Percentiles rank a stretch among this genome's conserved stretches.
Conservation (phyloP, 2,113 vertebrate genomes). For the Fregetta grallaria region DNA sequence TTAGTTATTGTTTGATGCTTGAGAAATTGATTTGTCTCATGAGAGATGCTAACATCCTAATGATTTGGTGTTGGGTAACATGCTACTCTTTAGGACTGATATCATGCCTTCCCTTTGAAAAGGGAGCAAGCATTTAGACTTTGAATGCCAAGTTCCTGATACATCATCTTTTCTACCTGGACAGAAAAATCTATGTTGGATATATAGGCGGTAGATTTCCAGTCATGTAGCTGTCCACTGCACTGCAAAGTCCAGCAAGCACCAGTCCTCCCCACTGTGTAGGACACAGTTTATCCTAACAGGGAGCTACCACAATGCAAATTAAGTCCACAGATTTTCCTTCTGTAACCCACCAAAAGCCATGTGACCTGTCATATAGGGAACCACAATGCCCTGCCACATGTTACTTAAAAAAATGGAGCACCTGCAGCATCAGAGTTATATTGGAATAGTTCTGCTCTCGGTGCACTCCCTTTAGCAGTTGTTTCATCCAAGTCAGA, state of each 20-base stretch:
- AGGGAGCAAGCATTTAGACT: background rate
- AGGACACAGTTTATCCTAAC: background rate
- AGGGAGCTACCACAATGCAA: background rate
- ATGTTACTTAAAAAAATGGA: background rate
- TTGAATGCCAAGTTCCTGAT: background rate
- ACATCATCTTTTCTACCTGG: background rate
- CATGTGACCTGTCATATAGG: accelerated
- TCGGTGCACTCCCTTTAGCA: background rate
- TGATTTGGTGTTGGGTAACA: background rate
- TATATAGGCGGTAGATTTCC: background rate
- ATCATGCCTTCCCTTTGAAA: background rate
- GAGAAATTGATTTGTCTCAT: background rate
- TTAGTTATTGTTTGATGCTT: background rate
- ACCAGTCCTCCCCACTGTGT: background rate
- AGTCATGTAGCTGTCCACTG: background rate
- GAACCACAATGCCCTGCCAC: background rate
- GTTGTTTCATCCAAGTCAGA: background rate
- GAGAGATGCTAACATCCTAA: background rate
- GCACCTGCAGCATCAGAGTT: background rate
- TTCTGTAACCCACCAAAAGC: background rate
- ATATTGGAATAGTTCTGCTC: background rate
- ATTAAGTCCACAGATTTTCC: background rate
- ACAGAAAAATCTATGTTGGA: background rate
- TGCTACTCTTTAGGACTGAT: background rate
- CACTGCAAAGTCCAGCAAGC: background rate